Base-by-base conservation (phyloP, 2,113 vertebrate genomes). In the cat (Felis catus) region DNA sequence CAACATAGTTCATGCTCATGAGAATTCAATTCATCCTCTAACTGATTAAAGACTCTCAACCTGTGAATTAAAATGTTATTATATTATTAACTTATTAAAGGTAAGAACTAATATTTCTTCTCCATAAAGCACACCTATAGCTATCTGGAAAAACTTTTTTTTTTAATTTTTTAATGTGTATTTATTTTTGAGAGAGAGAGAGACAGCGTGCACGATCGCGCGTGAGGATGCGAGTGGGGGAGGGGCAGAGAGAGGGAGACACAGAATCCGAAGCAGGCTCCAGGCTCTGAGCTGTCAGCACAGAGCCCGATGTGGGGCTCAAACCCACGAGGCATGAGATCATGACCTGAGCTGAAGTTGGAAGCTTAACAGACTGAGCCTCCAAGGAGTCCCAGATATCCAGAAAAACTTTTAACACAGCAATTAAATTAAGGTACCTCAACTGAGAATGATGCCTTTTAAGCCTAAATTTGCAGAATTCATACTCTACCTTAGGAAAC, bases 21-120 rank as follows among this genome's bases (percentile, higher is more conserved):
- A 94, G 99, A 99, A 98, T 99, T 99, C 10, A 99, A 15, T 96
- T 99, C 99, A 95, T 99, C 99, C 97, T 99, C 99, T 97, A 99
- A 97, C 95, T 99, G 99, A 98, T 99, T 99, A 95, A 99, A 99
- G 96, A 99, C 98, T 97, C 99, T 99, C 96, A 99, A 98, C 96
- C 99, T 99, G 97, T 36, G 96, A 98, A 96, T 97, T 55, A 97
- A 98, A 96, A 98, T 25, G 53, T 63, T 45, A 45, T 48, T 61
- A 79, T 9, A 82, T 3, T 55, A 7, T 83, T 41, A 33, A 36
- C 13, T 58, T 74, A 39, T 68, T 23, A 45, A 58, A n/a, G 16
- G 14, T 6, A 61, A 33, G 1, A 70, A 29, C 23, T 2, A 14
- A 39, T n/a, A 71, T 61, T 89, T 83, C 33, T 13, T 87, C 1